Evolutionary conservation across 2,888 invertebrate genomes (phyloP), one percentile per base, ranked within the genome.

Genomic region (Meteorus colon): DNA sequence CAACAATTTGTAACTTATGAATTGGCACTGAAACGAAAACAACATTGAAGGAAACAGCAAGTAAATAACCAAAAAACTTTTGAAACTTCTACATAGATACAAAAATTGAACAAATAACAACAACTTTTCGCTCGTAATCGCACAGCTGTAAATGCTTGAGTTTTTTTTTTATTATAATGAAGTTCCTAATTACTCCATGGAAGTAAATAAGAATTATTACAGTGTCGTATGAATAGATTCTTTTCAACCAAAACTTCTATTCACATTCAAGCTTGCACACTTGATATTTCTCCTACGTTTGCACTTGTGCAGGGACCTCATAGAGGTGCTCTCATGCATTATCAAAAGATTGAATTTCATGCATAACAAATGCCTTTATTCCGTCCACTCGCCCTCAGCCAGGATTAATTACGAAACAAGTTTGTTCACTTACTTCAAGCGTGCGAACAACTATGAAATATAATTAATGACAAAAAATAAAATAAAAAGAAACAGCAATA

Each of bases 331-430:
- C 55, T 55, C 55, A 55, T 55, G 55, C 55, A 55, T 55, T 55
- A 55, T 55, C 19, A 55, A 55, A 19, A 55, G 16, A 48, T 55
- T 55, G n/a, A 55, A 55, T 55, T 55, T 55, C 55, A 55, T 55
- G n/a, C 55, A 55, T 19, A 19, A 19, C 55, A 55, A 19, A 55
- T 55, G n/a, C 19, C 19, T 55, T 55, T 55, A 55, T 55, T 55
- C n/a, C 55, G 4, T 19, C 19, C 19, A 55, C 19, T 55, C 55
- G 55, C n/a, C 55, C n/a, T n/a, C n/a, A n/a, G 48, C n/a, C 55
- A 19, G 55, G 55, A 55, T 55, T 55, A 55, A 55, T 55, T 55
- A 55, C 55, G 55, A 55, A 55, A 55, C 55, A n/a, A 19, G 55
- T 55, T 55, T 19, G 19, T 55, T 55, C 8, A 55, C 19, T 55